Percentiles rank a stretch among this genome's conserved stretches.
Evolutionary conservation across 1,140 invertebrate species (phyloP).

Genomic region (Amphibalanus amphitrite): DNA sequence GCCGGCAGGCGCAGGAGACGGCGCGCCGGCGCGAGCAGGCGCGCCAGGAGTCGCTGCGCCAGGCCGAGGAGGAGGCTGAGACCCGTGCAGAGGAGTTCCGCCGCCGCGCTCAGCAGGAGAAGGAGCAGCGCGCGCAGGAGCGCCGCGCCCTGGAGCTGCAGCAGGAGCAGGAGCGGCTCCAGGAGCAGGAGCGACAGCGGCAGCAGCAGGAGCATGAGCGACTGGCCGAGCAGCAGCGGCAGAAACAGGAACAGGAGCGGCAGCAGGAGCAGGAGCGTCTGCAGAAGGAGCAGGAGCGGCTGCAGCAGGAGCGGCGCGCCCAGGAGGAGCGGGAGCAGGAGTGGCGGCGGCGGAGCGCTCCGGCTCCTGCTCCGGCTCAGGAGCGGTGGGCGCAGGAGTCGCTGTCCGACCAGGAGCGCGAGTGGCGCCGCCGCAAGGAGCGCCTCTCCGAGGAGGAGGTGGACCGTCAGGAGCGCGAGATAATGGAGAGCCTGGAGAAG

Average conservation of each 20-base stretch:
- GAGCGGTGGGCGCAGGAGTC: background rate
- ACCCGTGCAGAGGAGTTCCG: background rate
- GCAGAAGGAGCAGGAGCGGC: no score
- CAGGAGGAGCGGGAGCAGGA: slow-evolving; percentile 1
- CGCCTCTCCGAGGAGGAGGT: slow-evolving; percentile 35
- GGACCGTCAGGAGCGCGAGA: slow-evolving; percentile 48
- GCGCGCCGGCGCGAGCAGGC: background rate
- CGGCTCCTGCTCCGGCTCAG: background rate
- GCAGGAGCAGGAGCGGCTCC: background rate
- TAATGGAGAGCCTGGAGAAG: slow-evolving; percentile 45
- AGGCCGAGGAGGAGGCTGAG: background rate
- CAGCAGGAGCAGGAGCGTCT: background rate
- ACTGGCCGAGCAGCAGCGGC: background rate
- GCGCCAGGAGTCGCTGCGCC: background rate
- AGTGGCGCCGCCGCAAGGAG: background rate
- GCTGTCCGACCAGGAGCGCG: background rate
- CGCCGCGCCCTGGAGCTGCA: background rate
- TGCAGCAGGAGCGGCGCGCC: background rate
- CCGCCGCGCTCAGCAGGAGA: background rate
- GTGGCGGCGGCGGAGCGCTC: background rate
- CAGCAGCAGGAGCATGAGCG: background rate
- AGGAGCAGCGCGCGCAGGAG: background rate
- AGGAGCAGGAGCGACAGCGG: background rate
- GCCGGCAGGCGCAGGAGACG: background rate
- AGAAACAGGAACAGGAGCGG: background rate